Evolutionary conservation across 2,888 invertebrate species (phyloP).

Genomic region (Sarcophaga subvicina): DNA sequence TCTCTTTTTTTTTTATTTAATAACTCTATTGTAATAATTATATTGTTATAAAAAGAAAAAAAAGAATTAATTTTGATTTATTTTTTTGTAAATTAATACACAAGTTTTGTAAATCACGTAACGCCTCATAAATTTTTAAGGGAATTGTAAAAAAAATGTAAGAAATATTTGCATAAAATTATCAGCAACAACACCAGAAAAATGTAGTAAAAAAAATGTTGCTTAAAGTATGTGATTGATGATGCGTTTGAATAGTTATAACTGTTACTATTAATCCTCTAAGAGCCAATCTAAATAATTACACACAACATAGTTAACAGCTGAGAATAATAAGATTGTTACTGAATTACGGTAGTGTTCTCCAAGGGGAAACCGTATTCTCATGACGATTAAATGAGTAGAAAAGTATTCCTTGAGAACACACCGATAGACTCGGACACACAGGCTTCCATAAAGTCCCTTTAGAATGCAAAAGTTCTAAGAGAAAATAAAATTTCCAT

Average conservation of each 20-base stretch:
- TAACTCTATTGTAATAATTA: constrained; percentile 5
- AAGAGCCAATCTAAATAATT: background rate
- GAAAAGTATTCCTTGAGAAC: no score
- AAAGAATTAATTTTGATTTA: background rate
- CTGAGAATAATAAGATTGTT: no score
- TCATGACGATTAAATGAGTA: no score
- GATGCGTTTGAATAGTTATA: constrained; percentile 15
- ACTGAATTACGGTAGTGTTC: no score
- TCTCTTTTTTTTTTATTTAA: constrained; percentile 18
- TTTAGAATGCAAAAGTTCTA: no score
- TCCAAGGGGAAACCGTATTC: no score
- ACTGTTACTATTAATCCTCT: background rate
- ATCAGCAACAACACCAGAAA: background rate
- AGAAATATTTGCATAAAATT: background rate
- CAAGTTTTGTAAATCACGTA: constrained; percentile 54
- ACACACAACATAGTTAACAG: no score
- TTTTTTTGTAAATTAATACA: constrained; percentile 49
- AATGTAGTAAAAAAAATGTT: constrained; percentile 25
- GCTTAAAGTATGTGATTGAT: constrained; percentile 46
- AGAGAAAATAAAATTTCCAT: no score
- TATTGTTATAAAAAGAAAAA: constrained; percentile 16
- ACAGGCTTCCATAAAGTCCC: no score
- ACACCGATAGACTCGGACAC: no score
- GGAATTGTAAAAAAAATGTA: constrained; percentile 30
- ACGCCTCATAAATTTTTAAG: constrained; percentile 57